phyloP scores from a whole-genome alignment of 2,797 vertebrate species.

The Onychomys torridus region DNA sequence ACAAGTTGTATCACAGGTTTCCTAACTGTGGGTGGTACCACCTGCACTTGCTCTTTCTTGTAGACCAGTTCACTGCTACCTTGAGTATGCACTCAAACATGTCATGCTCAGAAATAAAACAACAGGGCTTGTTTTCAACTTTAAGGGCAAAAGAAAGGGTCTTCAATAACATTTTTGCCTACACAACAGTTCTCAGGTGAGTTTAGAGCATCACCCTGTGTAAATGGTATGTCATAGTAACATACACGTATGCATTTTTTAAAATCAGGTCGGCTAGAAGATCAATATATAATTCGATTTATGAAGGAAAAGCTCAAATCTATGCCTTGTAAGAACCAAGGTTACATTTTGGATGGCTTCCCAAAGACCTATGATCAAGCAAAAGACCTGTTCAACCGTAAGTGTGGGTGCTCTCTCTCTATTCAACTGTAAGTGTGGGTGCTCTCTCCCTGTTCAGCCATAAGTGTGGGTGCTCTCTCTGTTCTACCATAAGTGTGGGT shows the following conservation, averaged over 20 bases:
- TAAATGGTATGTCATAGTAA: neutral
- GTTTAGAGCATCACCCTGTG: neutral
- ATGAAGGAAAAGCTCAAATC: constrained; percentile 93
- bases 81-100: rapidly evolving
- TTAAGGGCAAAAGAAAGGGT: neutral
- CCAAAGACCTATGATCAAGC: constrained; percentile 94
- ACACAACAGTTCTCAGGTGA: neutral
- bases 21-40: rapidly evolving
- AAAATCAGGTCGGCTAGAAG: constrained; percentile 89
- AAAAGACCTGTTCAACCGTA: constrained; percentile 92
- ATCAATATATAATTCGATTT: constrained; percentile 90
- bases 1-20: neutral
- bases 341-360: constrained; percentile 94
- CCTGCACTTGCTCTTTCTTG: neutral
- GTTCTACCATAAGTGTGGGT: too few species aligned
- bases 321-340: constrained; percentile 95
- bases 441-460: too few species aligned
- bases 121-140: neutral
- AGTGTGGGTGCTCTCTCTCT: constrained; percentile 62
- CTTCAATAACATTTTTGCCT: neutral
- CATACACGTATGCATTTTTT: neutral
- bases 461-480: constrained; percentile 82
- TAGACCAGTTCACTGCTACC: neutral
- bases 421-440: too few species aligned
- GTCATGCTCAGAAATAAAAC: neutral